Conservation (phyloP, 1,140 invertebrate species). For the Tetragonula clypearis region DNA sequence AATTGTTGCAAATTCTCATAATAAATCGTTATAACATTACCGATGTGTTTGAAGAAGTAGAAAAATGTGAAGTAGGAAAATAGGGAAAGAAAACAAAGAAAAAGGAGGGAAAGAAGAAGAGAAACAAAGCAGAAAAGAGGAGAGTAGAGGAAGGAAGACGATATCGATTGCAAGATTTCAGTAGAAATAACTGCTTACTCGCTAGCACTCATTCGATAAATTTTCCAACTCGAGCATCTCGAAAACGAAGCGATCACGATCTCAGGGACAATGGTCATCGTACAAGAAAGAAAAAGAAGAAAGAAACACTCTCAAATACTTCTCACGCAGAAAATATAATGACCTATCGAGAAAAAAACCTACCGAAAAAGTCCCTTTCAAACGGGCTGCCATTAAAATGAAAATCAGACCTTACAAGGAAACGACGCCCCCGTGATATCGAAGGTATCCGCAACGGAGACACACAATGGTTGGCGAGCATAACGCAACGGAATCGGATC, state of each 20-base stretch:
- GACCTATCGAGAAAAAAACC: background rate
- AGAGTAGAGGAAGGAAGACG: background rate
- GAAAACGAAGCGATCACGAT: no score
- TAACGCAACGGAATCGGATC: slow-evolving; percentile 15
- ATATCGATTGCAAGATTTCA: background rate
- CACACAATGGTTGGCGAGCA: background rate
- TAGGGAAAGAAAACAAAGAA: background rate
- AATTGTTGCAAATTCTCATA: background rate
- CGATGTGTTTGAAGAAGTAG: background rate
- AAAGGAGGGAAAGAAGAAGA: background rate
- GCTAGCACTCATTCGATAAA: no score
- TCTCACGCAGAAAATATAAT: background rate
- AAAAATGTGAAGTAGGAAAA: background rate
- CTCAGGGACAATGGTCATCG: background rate
- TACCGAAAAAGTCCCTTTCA: background rate
- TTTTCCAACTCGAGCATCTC: no score
- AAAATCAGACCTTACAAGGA: background rate
- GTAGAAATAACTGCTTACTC: background rate
- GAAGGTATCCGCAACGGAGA: background rate
- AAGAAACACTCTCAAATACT: background rate
- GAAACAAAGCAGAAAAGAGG: background rate
- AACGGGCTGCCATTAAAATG: slow-evolving; percentile 2
- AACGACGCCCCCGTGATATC: background rate
- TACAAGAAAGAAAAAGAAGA: background rate
- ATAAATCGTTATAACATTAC: background rate